Base-by-base conservation (phyloP, 2,113 vertebrate genomes). In the Pelodiscus sinensis region DNA sequence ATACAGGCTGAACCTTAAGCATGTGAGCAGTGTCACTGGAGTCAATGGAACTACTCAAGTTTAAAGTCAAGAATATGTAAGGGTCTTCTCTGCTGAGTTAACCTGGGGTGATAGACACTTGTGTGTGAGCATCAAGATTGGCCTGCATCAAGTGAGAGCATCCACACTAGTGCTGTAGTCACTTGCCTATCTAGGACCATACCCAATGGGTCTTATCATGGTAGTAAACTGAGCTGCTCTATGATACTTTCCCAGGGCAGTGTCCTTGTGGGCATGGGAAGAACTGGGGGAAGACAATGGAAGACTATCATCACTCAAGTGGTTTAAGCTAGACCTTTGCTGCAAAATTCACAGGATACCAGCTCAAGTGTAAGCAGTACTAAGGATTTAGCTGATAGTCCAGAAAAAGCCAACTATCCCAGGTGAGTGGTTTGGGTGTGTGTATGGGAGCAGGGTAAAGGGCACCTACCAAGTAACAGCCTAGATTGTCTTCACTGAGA, bases 361-460 rank as follows among this genome's bases (percentile, higher is more conserved):
- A 73, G 22, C 38, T 44, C 71, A n/a, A 51, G 55, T 31, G 73
- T 79, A 91, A 58, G 9, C 44, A 1, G 14, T 57, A 62, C 80
- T 44, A 71, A 85, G 24, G 54, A 21, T 84, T 38, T 75, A 10
- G 25, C 29, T 8, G 19, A 14, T 3, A 0, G 35, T 24, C 1
- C 35, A 18, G 55, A 68, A n/a, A 0, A 0, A 29, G 52, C 88
- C 65, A 51, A 9, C 55, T 19, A 18, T 25, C 0, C 51, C 44
- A 79, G 50, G 29, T 65, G 14, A 79, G 35, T 18, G 8, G 35
- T 38, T 75, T 24, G 1, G 9, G 22, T 21, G 29, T 77, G 5
- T 0, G 0, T 68, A 8, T 44, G 9, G 73, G 4, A 50, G 2
- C 58, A 29, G 2, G 18, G 10, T 2, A n/a, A 56, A 25, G 21